Base-by-base conservation (phyloP, 2,888 invertebrate species). In the Drosophila niveifrons region DNA sequence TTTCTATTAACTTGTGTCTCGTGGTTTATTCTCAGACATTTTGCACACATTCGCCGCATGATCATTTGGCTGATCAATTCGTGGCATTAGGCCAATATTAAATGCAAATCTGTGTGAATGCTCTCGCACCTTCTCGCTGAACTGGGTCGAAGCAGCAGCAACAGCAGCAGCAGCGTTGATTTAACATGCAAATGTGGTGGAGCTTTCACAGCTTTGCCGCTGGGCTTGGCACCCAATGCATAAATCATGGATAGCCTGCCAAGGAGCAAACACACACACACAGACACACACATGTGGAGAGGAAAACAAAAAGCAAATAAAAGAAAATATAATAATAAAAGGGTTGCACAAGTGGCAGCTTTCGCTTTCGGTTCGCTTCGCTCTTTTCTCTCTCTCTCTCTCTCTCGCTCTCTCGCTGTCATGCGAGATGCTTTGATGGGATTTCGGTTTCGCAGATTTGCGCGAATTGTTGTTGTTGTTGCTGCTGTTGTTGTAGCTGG, bases 321-420 rank as follows among this genome's bases (percentile, higher is more conserved):
- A 47, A 51, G 18, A 56, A 63, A 57, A 47, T 34, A 73, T 46
- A 53, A 53, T 66, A 64, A 66, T 69, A 63, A 76, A 82, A 82
- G 87, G 87, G 75, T 86, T 86, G 68, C 71, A 61, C 79, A 82
- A 83, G 84, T 82, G 82, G 82, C 82, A 87, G 85, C 82, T 79
- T 78, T 83, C 70, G 63, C 51, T 81, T 79, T 80, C 73, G 23
- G 23, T 31, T 55, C 15, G 9, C 23, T 17, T 43, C 29, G 6
- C n/a, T 34, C 11, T 11, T 0, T 34, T 34, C 34, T 11, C 34
- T 11, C 4, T n/a, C n/a, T 10, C 11, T 36, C 34, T 36, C 6
- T 11, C 34, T 1, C n/a, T n/a, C 34, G 1, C n/a, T 36, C 23
- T 23, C 23, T 23, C 1, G 23, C 23, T 23, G 23, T 23, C 23